phyloP scores from a whole-genome alignment of 2,797 vertebrate genomes.

The Tragopan temminckii region DNA sequence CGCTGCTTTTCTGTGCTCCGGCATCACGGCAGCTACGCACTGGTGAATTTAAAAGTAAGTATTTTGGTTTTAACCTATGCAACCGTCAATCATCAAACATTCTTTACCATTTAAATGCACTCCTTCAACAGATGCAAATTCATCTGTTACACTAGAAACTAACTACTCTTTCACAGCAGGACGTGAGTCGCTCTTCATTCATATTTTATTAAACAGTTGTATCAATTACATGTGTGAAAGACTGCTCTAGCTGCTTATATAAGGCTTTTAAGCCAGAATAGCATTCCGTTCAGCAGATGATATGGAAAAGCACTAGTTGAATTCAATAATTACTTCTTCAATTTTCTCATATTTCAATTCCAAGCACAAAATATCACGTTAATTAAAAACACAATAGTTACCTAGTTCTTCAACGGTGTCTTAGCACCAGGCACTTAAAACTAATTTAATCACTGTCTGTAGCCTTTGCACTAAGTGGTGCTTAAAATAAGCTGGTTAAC shows the following conservation, averaged over 20 bases:
- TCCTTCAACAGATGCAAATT: conserved; percentile 42
- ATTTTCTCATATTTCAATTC: neutral
- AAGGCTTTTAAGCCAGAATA: conserved; percentile 29
- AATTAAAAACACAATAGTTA: conserved; percentile 40
- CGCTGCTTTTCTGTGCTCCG: neutral
- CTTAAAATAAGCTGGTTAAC: conserved; percentile 27
- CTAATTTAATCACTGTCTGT: conserved; percentile 22
- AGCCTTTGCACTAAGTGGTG: neutral
- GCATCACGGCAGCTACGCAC: neutral
- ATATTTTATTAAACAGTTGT: conserved; percentile 65
- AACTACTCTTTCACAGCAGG: conserved; percentile 45
- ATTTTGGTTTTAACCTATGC: neutral
- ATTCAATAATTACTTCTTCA: conserved; percentile 35
- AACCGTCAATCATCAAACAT: neutral
- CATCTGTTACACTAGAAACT: conserved; percentile 13
- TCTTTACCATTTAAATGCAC: conserved; percentile 16
- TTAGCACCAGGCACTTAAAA: conserved; percentile 26
- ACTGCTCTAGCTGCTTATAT: conserved; percentile 18
- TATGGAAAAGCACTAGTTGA: neutral
- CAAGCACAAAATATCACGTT: conserved; percentile 31
- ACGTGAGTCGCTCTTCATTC: conserved; percentile 39
- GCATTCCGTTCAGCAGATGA: conserved; percentile 3
- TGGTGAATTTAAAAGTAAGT: neutral
- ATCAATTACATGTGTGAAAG: conserved; percentile 58
- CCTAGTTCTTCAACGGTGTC: neutral